These are phyloP conservation scores for Diarsia mendica DNA, from an alignment of 2,888 invertebrate species.

Conservation along the genomic window DNA sequence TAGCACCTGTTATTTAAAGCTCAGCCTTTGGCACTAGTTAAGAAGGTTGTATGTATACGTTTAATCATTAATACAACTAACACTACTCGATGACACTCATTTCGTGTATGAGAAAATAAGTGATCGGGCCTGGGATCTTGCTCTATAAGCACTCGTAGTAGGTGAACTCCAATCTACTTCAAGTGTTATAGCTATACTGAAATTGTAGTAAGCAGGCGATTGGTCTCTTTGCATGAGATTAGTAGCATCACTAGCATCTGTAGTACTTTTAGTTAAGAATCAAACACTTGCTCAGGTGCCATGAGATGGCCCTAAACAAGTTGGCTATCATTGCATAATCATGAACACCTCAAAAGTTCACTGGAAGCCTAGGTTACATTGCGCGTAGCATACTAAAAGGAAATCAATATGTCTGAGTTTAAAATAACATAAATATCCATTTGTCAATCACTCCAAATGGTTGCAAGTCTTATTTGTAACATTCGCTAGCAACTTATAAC, in stretches of 20 bases:
- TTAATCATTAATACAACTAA: too few relatives aligned
- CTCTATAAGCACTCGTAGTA: not conserved
- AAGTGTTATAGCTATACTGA: too few relatives aligned
- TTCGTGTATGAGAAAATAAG: too few relatives aligned
- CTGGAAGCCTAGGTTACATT: not conserved
- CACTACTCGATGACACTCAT: too few relatives aligned
- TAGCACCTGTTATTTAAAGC: too few relatives aligned
- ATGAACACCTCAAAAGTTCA: not conserved
- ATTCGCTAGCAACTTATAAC: too few relatives aligned
- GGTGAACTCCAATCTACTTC: too few relatives aligned
- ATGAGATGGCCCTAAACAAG: not conserved
- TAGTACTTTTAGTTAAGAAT: not conserved
- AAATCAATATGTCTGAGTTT: too few relatives aligned
- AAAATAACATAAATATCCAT: not conserved
- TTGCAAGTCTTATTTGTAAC: not conserved
- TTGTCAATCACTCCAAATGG: not conserved
- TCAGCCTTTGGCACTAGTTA: too few relatives aligned
- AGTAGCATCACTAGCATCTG: not conserved
- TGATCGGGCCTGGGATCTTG: too few relatives aligned
- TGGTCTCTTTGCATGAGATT: not conserved
- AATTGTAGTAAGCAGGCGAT: not conserved
- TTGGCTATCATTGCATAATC: not conserved
- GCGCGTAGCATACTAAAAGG: too few relatives aligned
- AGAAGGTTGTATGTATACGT: too few relatives aligned
- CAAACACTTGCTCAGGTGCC: not conserved